Base-by-base conservation (phyloP, 2,113 vertebrate genomes). In the Fregata magnificens region DNA sequence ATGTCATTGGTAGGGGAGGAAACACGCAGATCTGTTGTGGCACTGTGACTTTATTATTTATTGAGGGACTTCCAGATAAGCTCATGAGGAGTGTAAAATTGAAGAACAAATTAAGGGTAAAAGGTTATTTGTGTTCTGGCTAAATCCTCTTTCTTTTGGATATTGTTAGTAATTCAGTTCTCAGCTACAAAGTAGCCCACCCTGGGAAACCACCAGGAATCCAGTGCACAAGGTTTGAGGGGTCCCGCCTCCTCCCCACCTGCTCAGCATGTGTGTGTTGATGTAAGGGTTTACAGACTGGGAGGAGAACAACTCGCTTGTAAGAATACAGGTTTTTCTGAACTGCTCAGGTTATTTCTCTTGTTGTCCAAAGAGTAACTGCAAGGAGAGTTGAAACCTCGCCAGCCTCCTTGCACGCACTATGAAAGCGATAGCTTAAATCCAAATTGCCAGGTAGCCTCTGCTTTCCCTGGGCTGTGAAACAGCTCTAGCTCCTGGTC, bases 21-120 rank as follows among this genome's bases (percentile, higher is more conserved):
- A 79, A 82, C 86, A 58, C 61, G 73, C 58, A 94, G 92, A 81
- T 84, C 25, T 1, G 0, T 63, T 47, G 63, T 82, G 81, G 65
- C 55, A 45, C 66, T 45, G 56, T 28, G 87, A 81, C 67, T 66
- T 93, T 66, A 65, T 91, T 94, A 86, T 91, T 91, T 96, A 81
- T 91, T 59, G 84, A 91, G 69, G 69, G 77, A 58, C n/a, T 38
- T 91, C 78, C 84, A 86, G 81, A 44, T 52, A 93, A 89, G 86
- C 10, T 0, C 71, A 88, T 71, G 67, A 92, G 80, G 89, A 91
- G 38, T 55, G 74, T 62, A 82, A 95, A 92, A 97, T 52, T 83
- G 95, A 86, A 95, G 79, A 92, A 88, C 82, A 83, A 92, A 94
- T 96, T 86, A 94, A 83, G 83, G 83, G 52, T 69, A 92, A 86